Evolutionary conservation across 2,797 vertebrate genomes (phyloP), one percentile per base, ranked within the genome.

Genomic region (Pteropus rufus): DNA sequence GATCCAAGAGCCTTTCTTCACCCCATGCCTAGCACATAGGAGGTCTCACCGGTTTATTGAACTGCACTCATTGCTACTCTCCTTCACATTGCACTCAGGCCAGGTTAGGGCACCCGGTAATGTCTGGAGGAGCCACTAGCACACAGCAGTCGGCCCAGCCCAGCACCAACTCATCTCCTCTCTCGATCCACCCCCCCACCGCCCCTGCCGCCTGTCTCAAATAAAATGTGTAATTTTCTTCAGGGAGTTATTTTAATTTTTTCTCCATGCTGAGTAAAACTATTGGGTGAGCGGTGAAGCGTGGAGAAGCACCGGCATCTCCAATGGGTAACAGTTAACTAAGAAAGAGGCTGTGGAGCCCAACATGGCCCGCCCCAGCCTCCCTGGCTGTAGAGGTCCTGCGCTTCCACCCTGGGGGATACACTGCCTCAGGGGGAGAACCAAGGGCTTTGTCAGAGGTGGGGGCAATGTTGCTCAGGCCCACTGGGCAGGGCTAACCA

Each of bases 251-350:
- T 96, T 98, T 97, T 98, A 98, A 97, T 97, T 92, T 97, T 96
- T 96, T 96, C 92, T 97, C 96, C 98, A 97, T 94, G 97, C 98
- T 98, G 97, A 83, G 97, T 95, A 96, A 98, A 98, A 96, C 98
- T 96, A 97, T 97, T 94, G 97, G 62, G 90, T 3, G 64, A 89
- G 97, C 89, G 73, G 18, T 97, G 95, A 98, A 97, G 98, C 97
- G 26, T 95, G 87, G 95, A 97, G 97, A 92, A 97, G 96, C 82
- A 90, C 96, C 67, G 90, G 91, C 41, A 2, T 96, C 94, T 94
- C 8, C 91, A 94, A 14, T 96, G 96, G 94, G 92, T 97, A 97
- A 95, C 96, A 95, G 98, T 98, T 98, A 98, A 98, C 91, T 97
- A 98, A 96, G 80, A 75, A 97, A 93, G 58, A 93, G 91, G 41